Base-by-base conservation (phyloP, 1,140 invertebrate genomes). In the Caenorhabditis latens region DNA sequence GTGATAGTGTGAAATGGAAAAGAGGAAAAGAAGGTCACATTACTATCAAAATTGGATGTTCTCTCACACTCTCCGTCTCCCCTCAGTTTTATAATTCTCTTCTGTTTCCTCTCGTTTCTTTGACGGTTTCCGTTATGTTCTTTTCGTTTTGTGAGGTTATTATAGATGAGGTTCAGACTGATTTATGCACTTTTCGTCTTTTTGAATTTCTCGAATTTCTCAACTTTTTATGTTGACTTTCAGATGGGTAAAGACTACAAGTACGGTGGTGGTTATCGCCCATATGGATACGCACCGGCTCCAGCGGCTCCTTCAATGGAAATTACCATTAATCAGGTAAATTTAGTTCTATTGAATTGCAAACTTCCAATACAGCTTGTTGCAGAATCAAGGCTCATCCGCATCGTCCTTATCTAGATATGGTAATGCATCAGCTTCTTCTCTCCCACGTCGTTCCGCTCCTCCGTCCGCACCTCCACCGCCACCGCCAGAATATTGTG, bases 291-390 rank as follows among this genome's bases (percentile, higher is more conserved):
- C 53, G 61, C 87, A 11, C 85, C 88, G n/a, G 83, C 90, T 21
- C 88, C 90, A 13, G 50, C 67, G 14, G 79, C 85, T 19, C 90
- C 90, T 46, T 86, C 83, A 42, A 83, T 90, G 83, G 90, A 90
- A 53, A 90, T 90, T 19, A 90, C 84, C 50, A 90, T 90, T 13
- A 90, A 90, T 84, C 90, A 90, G 88, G 90, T 87, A 46, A 11
- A 16, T 71, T 7, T 32, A 43, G 21, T 8, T 46, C 4, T 19
- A 7, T 14, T 46, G 7, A 71, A 19, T n/a, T 0, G 2, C 24
- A 67, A 40, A n/a, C 58, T 24, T 42, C 13, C 7, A 32, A 7
- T 7, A 40, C 32, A 32, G 0, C 4, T 42, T n/a, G 67, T 87
- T 84, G 8, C 57, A 61, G 71, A 53, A 61, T 21, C 40, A 63